Percentiles rank a stretch among this genome's conserved stretches.
Evolutionary conservation across 1,140 invertebrate species (phyloP).

Genomic region (Anadara kagoshimensis): DNA sequence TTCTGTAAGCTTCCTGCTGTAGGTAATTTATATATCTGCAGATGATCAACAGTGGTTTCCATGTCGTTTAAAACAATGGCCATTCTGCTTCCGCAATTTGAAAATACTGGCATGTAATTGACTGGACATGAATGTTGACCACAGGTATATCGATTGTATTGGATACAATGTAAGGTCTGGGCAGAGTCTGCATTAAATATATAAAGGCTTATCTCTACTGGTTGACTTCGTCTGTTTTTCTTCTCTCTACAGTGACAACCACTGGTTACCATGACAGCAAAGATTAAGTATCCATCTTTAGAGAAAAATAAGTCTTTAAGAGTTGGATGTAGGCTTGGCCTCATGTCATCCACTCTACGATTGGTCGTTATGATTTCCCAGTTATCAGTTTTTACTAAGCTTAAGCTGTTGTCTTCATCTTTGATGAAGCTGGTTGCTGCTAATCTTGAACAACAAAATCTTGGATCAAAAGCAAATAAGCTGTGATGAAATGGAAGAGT

Average conservation of each 20-base stretch:
- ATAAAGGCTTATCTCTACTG: slow-evolving; percentile 69
- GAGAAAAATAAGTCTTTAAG: slow-evolving; percentile 69
- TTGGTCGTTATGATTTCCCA: slow-evolving; percentile 68
- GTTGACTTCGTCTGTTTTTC: slow-evolving; percentile 60
- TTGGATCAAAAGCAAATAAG: slow-evolving; percentile 71
- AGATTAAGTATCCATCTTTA: slow-evolving; percentile 68
- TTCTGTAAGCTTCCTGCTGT: slow-evolving; percentile 65
- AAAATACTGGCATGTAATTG: slow-evolving; percentile 71
- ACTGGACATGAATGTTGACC: slow-evolving; percentile 68
- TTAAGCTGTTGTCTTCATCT: slow-evolving; percentile 67
- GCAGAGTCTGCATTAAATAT: slow-evolving; percentile 69
- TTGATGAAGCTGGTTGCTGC: slow-evolving; percentile 69
- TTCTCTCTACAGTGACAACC: slow-evolving; percentile 70
- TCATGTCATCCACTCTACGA: slow-evolving; percentile 62
- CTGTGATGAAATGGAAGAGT: slow-evolving; percentile 60
- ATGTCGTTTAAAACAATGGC: slow-evolving; percentile 70
- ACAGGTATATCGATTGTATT: slow-evolving; percentile 71
- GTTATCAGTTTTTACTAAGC: slow-evolving; percentile 54
- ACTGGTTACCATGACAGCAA: slow-evolving; percentile 67
- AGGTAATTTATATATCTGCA: slow-evolving; percentile 72
- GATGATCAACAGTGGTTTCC: slow-evolving; percentile 63
- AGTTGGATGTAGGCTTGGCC: slow-evolving; percentile 59
- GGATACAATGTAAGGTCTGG: slow-evolving; percentile 70
- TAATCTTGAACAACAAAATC: slow-evolving; percentile 66
- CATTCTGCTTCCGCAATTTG: slow-evolving; percentile 71